phyloP scores from a whole-genome alignment of 2,888 invertebrate species.

The Eucera pruinosa region DNA sequence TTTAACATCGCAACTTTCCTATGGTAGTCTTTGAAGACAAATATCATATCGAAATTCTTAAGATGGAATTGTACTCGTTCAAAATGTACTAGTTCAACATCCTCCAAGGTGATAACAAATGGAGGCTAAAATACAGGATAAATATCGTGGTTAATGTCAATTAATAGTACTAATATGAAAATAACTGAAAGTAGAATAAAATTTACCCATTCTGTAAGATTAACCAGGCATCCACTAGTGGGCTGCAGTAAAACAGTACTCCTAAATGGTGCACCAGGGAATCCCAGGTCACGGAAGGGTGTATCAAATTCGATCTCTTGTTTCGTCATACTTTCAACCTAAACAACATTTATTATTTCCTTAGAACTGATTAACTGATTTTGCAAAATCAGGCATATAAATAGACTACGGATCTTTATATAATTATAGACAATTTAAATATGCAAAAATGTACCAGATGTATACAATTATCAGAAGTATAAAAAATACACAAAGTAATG shows the following conservation, averaged over 20 bases:
- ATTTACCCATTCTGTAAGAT: slow-evolving; percentile 96
- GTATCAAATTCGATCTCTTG: slow-evolving; percentile 99
- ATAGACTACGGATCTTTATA: too few species aligned
- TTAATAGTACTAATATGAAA: not conserved
- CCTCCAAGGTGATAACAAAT: slow-evolving; percentile 98
- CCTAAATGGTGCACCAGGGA: slow-evolving; percentile 98
- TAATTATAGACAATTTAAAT: too few species aligned
- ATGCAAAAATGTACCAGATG: too few species aligned
- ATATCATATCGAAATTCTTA: slow-evolving; percentile 99
- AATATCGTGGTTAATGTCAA: not conserved
- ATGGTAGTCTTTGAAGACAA: slow-evolving; percentile 99
- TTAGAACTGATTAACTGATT: not conserved
- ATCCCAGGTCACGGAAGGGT: slow-evolving; percentile 98
- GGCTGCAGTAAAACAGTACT: slow-evolving; percentile 98
- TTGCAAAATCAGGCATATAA: not conserved
- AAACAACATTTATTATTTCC: not conserved
- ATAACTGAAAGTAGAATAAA: slow-evolving; percentile 16
- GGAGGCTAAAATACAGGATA: slow-evolving; percentile 89
- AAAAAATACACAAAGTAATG: too few species aligned
- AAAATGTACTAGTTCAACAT: slow-evolving; percentile 99
- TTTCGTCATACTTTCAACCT: slow-evolving; percentile 96
- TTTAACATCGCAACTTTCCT: slow-evolving; percentile 98
- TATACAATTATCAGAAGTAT: too few species aligned
- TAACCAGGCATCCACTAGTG: slow-evolving; percentile 98
- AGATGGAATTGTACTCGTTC: slow-evolving; percentile 99